These are phyloP conservation scores for Scartelaos histophorus DNA, from an alignment of 2,113 vertebrate genomes.

Conservation along the genomic window DNA sequence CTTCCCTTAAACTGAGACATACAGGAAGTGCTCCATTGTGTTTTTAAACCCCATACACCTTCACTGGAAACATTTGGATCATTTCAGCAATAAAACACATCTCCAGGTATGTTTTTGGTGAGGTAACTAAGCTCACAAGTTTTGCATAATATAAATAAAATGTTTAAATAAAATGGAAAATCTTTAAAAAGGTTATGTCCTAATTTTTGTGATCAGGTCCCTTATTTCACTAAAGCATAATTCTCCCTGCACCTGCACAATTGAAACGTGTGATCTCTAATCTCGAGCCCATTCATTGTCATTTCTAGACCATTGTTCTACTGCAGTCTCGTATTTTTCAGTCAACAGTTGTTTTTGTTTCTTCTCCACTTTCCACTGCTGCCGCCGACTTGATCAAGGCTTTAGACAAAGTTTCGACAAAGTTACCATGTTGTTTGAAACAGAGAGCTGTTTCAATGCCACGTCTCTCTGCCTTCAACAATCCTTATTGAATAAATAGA, in stretches of 20 bases:
- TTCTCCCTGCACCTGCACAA: not conserved
- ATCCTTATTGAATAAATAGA: conserved; percentile 11
- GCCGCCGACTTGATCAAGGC: conserved; percentile 3
- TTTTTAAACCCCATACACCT: too few relatives aligned
- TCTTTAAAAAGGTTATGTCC: too few relatives aligned
- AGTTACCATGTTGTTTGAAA: conserved; percentile 6
- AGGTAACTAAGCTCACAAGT: too few relatives aligned
- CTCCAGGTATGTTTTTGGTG: too few relatives aligned
- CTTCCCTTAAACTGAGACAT: too few relatives aligned
- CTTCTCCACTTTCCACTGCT: not conserved
- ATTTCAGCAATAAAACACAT: too few relatives aligned
- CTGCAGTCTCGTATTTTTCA: not conserved
- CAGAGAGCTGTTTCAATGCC: conserved; percentile 2
- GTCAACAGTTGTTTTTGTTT: not conserved
- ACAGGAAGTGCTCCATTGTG: too few relatives aligned
- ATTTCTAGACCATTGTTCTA: not conserved
- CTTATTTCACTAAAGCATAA: not conserved
- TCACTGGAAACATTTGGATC: too few relatives aligned
- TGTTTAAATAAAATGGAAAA: too few relatives aligned
- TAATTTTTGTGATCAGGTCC: too few relatives aligned
- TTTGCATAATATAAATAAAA: too few relatives aligned
- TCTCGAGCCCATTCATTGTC: too few relatives aligned
- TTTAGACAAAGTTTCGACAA: conserved; percentile 8
- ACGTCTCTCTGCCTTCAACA: conserved; percentile 11
- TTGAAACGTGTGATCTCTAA: not conserved